phyloP scores from a whole-genome alignment of 2,113 vertebrate species.

The Ia io region DNA sequence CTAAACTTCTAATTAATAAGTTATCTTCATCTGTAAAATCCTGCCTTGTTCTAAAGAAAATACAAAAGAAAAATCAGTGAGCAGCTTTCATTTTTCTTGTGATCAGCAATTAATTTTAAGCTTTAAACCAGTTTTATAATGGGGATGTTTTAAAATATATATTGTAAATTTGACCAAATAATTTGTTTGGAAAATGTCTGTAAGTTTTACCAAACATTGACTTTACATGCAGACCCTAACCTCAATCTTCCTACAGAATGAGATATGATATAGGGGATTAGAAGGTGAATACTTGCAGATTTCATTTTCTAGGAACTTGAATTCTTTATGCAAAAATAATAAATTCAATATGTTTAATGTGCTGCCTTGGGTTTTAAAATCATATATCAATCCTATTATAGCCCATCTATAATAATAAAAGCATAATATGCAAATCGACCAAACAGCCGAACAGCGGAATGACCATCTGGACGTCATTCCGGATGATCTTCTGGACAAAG shows the following conservation, averaged over 20 bases:
- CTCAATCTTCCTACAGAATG: neutral
- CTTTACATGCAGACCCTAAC: neutral
- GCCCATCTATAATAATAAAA: too few species aligned
- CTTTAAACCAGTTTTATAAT: neutral
- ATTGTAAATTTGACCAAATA: neutral
- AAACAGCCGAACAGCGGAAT: too few species aligned
- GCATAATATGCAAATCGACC: too few species aligned
- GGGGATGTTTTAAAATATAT: neutral
- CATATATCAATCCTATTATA: neutral
- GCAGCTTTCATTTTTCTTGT: conserved; percentile 3
- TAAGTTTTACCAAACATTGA: neutral
- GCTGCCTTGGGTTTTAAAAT: conserved; percentile 7
- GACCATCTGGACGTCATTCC: too few species aligned
- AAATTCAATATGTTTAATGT: neutral
- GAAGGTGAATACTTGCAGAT: conserved; percentile 92
- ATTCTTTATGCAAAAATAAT: conserved; percentile 74
- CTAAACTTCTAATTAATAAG: neutral
- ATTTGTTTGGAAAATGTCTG: neutral
- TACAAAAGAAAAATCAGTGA: neutral
- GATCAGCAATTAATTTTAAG: neutral
- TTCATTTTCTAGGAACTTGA: conserved; percentile 89
- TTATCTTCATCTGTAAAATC: neutral
- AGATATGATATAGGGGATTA: conserved; percentile 68
- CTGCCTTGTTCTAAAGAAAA: conserved; percentile 17
- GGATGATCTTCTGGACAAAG: too few species aligned